These are phyloP conservation scores for Diachasmimorpha longicaudata DNA, from an alignment of 1,140 invertebrate genomes.

Conservation along the genomic window DNA sequence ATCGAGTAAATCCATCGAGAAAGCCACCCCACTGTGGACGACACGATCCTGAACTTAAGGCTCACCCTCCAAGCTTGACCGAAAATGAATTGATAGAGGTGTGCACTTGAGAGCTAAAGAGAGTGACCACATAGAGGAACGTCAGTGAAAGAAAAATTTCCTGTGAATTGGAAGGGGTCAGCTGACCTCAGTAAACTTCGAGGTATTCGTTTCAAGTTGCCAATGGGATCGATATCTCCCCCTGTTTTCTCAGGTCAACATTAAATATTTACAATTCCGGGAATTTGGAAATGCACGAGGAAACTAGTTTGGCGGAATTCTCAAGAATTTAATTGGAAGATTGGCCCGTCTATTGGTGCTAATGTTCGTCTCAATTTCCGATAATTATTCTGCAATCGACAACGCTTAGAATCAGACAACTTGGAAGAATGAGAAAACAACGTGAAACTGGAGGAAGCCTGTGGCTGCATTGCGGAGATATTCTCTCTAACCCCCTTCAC, in stretches of 20 bases:
- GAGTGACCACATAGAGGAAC: background rate
- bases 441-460: background rate
- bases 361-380: background rate
- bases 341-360: background rate
- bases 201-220: constrained; percentile 9
- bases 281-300: constrained; percentile 19
- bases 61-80: constrained; percentile 29
- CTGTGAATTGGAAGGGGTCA: background rate
- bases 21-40: background rate
- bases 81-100: constrained; percentile 40
- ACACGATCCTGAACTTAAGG: constrained; percentile 26
- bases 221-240: constrained; percentile 34
- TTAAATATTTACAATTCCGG: constrained; percentile 44
- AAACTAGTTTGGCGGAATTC: background rate
- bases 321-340: background rate
- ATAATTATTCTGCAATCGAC: background rate
- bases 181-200: background rate
- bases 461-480: background rate
- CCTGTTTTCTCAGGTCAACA: constrained; percentile 38
- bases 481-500: no score
- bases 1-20: constrained; percentile 9
- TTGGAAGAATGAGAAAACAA: background rate
- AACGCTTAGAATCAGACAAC: background rate
- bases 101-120: constrained; percentile 3
- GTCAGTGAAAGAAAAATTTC: background rate